A percentile compares a stretch with the other conserved stretches of the same genome.
Conservation (phyloP, 92 coral and sea anemone species). For the Zoanthus solanderi region DNA sequence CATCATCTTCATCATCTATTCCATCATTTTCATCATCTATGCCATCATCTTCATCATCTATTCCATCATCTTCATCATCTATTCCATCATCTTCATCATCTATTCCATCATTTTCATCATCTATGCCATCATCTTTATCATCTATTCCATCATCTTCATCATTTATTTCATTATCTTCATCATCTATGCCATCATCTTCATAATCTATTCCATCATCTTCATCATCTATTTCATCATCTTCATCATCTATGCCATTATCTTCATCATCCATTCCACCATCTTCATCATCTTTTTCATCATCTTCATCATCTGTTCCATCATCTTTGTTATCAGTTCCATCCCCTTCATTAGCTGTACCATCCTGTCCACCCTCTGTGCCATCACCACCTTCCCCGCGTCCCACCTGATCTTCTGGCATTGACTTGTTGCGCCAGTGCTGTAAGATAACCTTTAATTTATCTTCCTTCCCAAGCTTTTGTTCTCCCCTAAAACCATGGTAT, state of each 20-base stretch:
- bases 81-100: too few relatives aligned
- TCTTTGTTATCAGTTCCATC: too few relatives aligned
- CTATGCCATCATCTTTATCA: too few relatives aligned
- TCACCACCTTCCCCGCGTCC: neutral
- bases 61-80: too few relatives aligned
- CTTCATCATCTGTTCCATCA: neutral
- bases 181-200: neutral
- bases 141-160: too few relatives aligned
- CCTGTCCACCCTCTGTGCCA: constrained; percentile 9
- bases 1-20: too few relatives aligned
- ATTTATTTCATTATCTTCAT: neutral
- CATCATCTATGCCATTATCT: too few relatives aligned
- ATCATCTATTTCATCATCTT: too few relatives aligned
- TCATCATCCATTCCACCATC: too few relatives aligned
- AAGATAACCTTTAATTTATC: neutral
- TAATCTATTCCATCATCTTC: neutral
- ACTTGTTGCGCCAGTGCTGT: neutral
- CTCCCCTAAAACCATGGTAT: neutral
- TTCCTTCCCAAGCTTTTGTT: constrained; percentile 3
- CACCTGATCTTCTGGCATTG: neutral
- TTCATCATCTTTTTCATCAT: neutral
- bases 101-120: neutral
- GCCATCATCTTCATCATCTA: too few relatives aligned
- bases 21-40: too few relatives aligned
- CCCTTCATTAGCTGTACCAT: neutral